Base-by-base conservation (phyloP, 2,113 vertebrate species). In the Festucalex cinctus region DNA sequence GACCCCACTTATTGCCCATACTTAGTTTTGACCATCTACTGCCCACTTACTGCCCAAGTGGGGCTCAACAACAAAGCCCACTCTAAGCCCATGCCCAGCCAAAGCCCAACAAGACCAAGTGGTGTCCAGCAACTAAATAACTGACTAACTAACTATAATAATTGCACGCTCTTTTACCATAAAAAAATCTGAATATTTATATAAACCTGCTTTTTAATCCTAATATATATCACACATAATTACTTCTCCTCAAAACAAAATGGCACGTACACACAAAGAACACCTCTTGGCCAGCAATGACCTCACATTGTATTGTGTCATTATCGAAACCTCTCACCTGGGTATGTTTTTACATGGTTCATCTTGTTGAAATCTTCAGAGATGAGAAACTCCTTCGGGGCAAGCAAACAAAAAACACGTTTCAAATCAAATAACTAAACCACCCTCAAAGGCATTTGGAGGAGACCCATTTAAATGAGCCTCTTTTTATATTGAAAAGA, bases 331-430 rank as follows among this genome's bases (percentile, higher is more conserved):
- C 20, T 43, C 84, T 93, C 91, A 99, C 97, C 97, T 94, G 96
- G 95, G 69, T 99, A 99, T 1, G 96, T 98, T 90, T 95, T 98
- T 69, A 98, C 92, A 62, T 96, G 97, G 87, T 92, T 98, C 95
- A 99, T 99, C 90, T 98, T 99, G 91, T 99, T 99, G 68, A 98
- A 99, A 87, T 99, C 97, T 89, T 99, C 97, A 73, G 97, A 96
- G 83, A 99, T 91, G 16, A 94, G 92, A 88, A 99, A 98, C 80
- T 99, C 97, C 97, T 99, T 60, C 3, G 69, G 69, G 48, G 78
- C 39, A 37, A 67, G 28, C 3, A 71, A 41, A 66, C n/a, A 71
- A 77, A 82, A 60, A 79, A 63, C 24, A 49, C 37, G 63, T 62
- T 66, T 70, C 0, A 75, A 36, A 43, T 64, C 49, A 68, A 79